Percentiles rank a stretch among this genome's conserved stretches.
Evolutionary conservation across 2,113 vertebrate species (phyloP).

Genomic region (Synodontis membranacea): DNA sequence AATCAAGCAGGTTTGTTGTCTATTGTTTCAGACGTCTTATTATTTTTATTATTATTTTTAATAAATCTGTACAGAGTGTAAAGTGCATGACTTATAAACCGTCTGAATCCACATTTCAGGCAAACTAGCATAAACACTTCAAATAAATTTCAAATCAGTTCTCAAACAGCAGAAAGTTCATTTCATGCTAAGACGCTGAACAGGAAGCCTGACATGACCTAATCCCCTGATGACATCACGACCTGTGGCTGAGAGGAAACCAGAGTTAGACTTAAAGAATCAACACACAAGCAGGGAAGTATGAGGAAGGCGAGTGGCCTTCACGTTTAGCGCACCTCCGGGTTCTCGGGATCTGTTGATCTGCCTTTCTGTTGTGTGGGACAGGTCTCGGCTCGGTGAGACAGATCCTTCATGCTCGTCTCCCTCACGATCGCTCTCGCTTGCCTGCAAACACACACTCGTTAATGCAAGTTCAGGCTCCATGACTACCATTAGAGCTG

Average conservation of each 20-base stretch:
- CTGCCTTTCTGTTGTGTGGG: slow-evolving; percentile 13
- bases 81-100: neutral
- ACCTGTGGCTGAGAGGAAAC: slow-evolving; percentile 54
- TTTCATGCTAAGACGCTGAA: slow-evolving; percentile 31
- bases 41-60: neutral
- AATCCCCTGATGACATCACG: slow-evolving; percentile 54
- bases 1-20: neutral
- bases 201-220: slow-evolving; percentile 40
- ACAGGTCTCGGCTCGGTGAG: slow-evolving; percentile 33
- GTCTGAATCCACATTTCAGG: neutral
- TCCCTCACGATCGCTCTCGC: slow-evolving; percentile 46
- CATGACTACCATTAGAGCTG: neutral
- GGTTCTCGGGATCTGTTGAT: slow-evolving; percentile 24
- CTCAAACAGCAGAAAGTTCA: slow-evolving; percentile 25
- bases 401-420: slow-evolving; percentile 61
- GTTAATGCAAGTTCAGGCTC: neutral
- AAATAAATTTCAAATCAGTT: neutral
- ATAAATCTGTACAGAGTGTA: neutral
- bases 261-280: neutral
- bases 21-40: neutral
- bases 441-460: slow-evolving; percentile 19
- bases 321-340: slow-evolving; percentile 57
- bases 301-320: neutral
- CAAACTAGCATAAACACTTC: neutral
- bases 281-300: neutral